phyloP scores from a whole-genome alignment of 2,888 invertebrate genomes.

The Cheilosia grossa region DNA sequence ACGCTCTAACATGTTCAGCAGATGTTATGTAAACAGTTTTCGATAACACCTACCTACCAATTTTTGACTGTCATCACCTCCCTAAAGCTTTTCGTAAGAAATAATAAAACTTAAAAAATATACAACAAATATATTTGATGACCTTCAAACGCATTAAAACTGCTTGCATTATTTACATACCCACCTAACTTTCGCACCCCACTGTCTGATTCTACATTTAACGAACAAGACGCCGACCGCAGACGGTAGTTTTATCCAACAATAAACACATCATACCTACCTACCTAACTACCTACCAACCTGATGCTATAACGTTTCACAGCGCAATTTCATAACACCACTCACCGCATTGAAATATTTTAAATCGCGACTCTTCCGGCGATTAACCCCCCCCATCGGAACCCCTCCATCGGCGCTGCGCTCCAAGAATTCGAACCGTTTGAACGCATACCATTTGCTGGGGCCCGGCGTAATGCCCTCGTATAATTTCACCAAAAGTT shows the following conservation, averaged over 20 bases:
- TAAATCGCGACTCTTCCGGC: constrained; percentile 82
- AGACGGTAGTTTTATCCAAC: not conserved
- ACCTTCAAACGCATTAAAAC: too few relatives aligned
- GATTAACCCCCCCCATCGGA: constrained; percentile 66
- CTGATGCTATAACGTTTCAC: not conserved
- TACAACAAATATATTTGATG: too few relatives aligned
- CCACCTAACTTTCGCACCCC: too few relatives aligned
- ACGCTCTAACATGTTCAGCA: too few relatives aligned
- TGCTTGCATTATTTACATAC: too few relatives aligned
- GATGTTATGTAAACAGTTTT: too few relatives aligned
- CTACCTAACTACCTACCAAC: not conserved
- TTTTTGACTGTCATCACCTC: too few relatives aligned
- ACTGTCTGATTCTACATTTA: too few relatives aligned
- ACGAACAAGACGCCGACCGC: not conserved
- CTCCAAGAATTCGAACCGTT: constrained; percentile 82
- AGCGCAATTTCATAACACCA: constrained; percentile 49
- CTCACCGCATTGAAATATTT: constrained; percentile 83
- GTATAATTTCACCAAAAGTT: constrained; percentile 81
- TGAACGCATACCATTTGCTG: constrained; percentile 83
- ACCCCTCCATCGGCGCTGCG: constrained; percentile 78
- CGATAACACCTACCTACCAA: too few relatives aligned
- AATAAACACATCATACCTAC: not conserved
- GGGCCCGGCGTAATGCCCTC: constrained; percentile 82
- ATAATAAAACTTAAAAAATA: too few relatives aligned
- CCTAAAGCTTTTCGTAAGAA: too few relatives aligned